These are phyloP conservation scores for Motacilla tschutschensis DNA, from an alignment of 2,113 vertebrate genomes.

Conservation along the genomic window DNA sequence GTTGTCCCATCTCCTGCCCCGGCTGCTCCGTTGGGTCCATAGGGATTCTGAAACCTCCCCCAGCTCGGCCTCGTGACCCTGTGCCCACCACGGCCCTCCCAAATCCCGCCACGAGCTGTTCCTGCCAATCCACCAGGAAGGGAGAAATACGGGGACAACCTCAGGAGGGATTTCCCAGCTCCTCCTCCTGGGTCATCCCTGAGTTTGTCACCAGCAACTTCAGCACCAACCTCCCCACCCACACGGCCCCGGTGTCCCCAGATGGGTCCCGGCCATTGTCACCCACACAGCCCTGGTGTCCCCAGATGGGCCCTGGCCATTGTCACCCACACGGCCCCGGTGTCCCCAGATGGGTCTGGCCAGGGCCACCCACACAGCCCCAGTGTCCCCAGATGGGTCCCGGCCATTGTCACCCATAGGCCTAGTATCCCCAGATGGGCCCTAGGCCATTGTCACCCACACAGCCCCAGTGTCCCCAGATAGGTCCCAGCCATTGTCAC, in stretches of 20 bases:
- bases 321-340: too few species aligned
- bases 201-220: background rate
- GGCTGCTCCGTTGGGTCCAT: fast-evolving
- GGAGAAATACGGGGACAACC: background rate
- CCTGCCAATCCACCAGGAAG: background rate
- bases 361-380: background rate
- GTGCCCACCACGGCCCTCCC: fast-evolving
- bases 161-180: background rate
- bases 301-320: fast-evolving
- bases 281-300: background rate
- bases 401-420: fast-evolving
- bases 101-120: background rate
- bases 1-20: background rate
- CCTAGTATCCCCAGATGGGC: fast-evolving
- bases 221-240: background rate
- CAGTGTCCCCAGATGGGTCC: background rate
- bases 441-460: background rate
- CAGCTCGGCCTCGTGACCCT: fast-evolving
- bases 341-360: fast-evolving
- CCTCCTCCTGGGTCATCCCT: background rate
- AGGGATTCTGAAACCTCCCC: background rate
- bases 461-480: fast-evolving
- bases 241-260: fast-evolving
- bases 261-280: background rate
- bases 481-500: background rate